Percentiles rank a stretch among this genome's conserved stretches.
Evolutionary conservation across 1,140 invertebrate species (phyloP).

Genomic region (Papilio dardanus): DNA sequence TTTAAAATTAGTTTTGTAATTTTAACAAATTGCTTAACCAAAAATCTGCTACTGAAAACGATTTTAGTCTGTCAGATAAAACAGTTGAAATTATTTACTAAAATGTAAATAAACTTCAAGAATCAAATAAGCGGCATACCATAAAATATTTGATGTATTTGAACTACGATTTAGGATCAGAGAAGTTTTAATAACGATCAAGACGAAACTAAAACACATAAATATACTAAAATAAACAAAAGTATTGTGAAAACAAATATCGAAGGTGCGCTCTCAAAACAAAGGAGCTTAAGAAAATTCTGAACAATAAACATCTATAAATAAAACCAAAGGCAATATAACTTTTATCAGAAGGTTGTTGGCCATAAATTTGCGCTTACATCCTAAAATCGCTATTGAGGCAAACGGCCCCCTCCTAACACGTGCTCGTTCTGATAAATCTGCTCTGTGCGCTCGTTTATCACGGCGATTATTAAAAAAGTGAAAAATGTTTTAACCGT

Average conservation of each 20-base stretch:
- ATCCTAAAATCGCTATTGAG: constrained; percentile 63
- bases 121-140: neutral
- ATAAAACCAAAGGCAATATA: constrained; percentile 64
- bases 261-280: constrained; percentile 8
- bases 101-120: neutral
- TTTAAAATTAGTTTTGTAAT: constrained; percentile 26
- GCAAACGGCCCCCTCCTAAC: constrained; percentile 52
- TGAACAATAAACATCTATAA: constrained; percentile 60
- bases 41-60: neutral
- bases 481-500: constrained; percentile 25
- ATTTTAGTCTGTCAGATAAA: neutral
- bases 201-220: neutral
- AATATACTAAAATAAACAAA: neutral
- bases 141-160: neutral
- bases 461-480: constrained; percentile 59
- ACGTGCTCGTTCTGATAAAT: constrained; percentile 64
- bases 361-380: constrained; percentile 73
- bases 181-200: constrained; percentile 10
- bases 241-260: constrained; percentile 2
- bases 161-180: neutral
- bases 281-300: constrained; percentile 12
- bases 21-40: neutral
- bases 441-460: constrained; percentile 55
- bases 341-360: constrained; percentile 69
- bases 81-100: too few relatives aligned